Base-by-base conservation (phyloP, 1,140 invertebrate species). In the Diachasmimorpha longicaudata region DNA sequence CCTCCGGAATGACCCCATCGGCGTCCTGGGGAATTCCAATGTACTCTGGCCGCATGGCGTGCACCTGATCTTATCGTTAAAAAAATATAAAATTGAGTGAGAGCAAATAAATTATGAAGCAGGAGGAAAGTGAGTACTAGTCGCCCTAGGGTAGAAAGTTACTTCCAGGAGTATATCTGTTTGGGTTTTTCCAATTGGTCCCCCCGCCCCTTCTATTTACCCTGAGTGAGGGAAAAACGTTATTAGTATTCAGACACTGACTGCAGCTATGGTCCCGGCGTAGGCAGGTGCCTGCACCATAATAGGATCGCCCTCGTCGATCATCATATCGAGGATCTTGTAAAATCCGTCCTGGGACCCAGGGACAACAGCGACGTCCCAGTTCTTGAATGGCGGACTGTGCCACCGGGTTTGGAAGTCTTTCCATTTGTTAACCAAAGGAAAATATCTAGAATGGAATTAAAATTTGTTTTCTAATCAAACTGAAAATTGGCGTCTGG, bases 281-380 rank as follows among this genome's bases (percentile, higher is more conserved):
- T 95, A 96, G 0, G 92, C 80, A 21, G 92, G 94, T 76, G 91
- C 86, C 75, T 92, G 93, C 21, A 93, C 84, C 75, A 96, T 85
- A 5, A 95, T 81, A 3, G 93, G 87, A 77, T 95, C 92, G 0
- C 92, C 92, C 23, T 89, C 87, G 14, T 92, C 85, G 21, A 94
- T 74, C n/a, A 92, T 84, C 89, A 94, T 89, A 72, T 95, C 92
- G 5, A 94, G 87, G 70, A 92, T 89, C 85, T 93, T 93, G 82
- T 91, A 92, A 75, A 95, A 91, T 1, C 92, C 94, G 83, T 95
- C 94, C 85, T 95, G 93, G 10, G 92, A 92, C 0, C 95, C 95
- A 72, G 90, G 89, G 0, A 93, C 93, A 1, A 95, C 87, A 13
- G 93, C 81, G 0, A 94, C 79, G 66, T 93, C 91, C 88, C 92